Base-by-base conservation (phyloP, 2,888 invertebrate species). In the Noctua janthina region DNA sequence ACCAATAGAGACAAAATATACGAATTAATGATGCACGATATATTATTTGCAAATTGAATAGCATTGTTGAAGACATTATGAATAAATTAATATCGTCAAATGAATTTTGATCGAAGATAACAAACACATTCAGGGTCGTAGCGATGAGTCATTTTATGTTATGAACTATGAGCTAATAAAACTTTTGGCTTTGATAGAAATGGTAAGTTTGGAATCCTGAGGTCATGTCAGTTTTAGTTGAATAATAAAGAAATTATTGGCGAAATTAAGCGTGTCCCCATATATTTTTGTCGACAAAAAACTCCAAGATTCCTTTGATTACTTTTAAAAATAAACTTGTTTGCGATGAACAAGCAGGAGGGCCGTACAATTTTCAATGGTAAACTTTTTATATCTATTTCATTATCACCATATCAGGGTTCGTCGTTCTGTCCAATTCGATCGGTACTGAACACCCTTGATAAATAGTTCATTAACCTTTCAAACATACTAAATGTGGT, bases 401-500 rank as follows among this genome's bases (percentile, higher is more conserved):
- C n/a, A 73, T 35, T 35, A 35, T 49, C 51, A 7, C 15, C 39
- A 3, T 8, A 68, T 29, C 10, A 43, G 2, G 23, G 75, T 59
- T 84, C 81, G 2, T 62, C 7, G 76, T 10, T 35, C 69, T 73
- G 39, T 73, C n/a, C 11, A 49, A 29, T 68, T 73, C 59, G 68
- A 78, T 78, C 43, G 59, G 17, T 62, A 69, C 10, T 49, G 49
- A 73, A 59, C 51, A 76, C 68, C 46, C 23, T 56, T 73, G 73
- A 76, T 62, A 82, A 69, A n/a, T 17, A 70, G 83, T 86, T 86
- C 86, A 56, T 62, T 74, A n/a, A 73, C 78, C 84, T 82, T 59
- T 78, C 51, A 56, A 67, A 29, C 59, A 74, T 66, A 67, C 20
- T 49, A 71, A 74, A 69, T 81, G 39, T 69, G 39, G 13, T 75